Evolutionary conservation across 2,113 vertebrate genomes (phyloP).

Genomic region (Phylloscopus trochilus): DNA sequence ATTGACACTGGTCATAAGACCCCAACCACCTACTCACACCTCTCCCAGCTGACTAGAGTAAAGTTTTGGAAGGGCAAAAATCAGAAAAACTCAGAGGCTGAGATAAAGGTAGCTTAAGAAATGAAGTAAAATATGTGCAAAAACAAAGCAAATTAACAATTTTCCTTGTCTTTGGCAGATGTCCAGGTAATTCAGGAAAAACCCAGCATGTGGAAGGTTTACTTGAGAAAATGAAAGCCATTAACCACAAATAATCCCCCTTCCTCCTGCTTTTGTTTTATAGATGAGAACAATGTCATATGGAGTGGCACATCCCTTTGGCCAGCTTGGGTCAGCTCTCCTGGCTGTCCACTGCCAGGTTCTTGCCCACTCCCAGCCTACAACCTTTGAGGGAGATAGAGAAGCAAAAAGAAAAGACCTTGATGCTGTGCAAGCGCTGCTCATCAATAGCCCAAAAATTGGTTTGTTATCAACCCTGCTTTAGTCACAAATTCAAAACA

Average conservation of each 20-base stretch:
- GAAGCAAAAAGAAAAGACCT: not conserved
- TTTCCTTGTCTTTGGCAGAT: not conserved
- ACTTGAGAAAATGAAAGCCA: not conserved
- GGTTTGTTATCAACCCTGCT: not conserved
- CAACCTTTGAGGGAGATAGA: not conserved
- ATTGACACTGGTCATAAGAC: rapidly evolving
- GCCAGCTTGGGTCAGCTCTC: not conserved
- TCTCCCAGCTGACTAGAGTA: not conserved
- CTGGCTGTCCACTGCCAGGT: not conserved
- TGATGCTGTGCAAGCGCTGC: not conserved
- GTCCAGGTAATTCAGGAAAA: not conserved
- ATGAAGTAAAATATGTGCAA: not conserved
- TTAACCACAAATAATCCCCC: rapidly evolving
- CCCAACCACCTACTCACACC: rapidly evolving
- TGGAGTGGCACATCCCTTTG: not conserved
- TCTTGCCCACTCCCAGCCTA: not conserved
- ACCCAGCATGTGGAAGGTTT: rapidly evolving
- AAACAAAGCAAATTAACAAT: not conserved
- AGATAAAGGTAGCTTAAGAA: not conserved
- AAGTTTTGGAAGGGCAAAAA: not conserved
- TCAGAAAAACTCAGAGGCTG: rapidly evolving
- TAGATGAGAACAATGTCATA: not conserved
- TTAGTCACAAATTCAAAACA: not conserved
- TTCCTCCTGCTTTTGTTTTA: not conserved
- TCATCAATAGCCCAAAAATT: not conserved